A percentile compares a stretch with the other conserved stretches of the same genome.
Conservation (phyloP, 2,113 vertebrate genomes). For the Dascyllus trimaculatus region DNA sequence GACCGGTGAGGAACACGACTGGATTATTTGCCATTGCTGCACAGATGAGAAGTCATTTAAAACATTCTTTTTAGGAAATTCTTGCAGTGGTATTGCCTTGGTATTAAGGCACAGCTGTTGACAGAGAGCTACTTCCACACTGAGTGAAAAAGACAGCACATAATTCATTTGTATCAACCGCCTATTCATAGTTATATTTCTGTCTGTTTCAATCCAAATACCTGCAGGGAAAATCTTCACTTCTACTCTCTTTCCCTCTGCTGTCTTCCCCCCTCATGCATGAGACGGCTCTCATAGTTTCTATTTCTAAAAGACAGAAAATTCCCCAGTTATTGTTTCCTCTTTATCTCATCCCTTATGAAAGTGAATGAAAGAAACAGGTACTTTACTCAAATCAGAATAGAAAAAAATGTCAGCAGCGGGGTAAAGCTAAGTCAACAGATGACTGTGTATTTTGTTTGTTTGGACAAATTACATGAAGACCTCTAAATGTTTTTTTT, state of each 20-base stretch:
- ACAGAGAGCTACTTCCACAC: no score
- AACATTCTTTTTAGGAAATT: not conserved
- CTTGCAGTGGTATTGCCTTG: no score
- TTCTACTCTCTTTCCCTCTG: not conserved
- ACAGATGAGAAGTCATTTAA: not conserved
- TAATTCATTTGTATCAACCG: no score
- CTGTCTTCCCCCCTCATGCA: not conserved
- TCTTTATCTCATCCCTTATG: not conserved
- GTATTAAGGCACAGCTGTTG: no score
- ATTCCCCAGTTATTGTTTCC: slow-evolving; percentile 54
- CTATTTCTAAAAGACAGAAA: slow-evolving; percentile 56
- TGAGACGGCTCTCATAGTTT: slow-evolving; percentile 40
- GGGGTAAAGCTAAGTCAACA: not conserved
- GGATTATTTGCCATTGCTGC: not conserved
- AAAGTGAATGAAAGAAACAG: slow-evolving; percentile 13
- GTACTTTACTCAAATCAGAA: slow-evolving; percentile 12
- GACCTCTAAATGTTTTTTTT: not conserved
- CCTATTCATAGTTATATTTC: no score
- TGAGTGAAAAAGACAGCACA: no score
- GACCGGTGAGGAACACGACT: slow-evolving; percentile 62
- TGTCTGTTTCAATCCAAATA: not conserved
- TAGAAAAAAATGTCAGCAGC: slow-evolving; percentile 7
- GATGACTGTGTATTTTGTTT: slow-evolving; percentile 4
- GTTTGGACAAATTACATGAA: not conserved
- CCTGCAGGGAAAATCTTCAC: not conserved